phyloP scores from a whole-genome alignment of 1,140 invertebrate genomes.

The Megalonaias nervosa region DNA sequence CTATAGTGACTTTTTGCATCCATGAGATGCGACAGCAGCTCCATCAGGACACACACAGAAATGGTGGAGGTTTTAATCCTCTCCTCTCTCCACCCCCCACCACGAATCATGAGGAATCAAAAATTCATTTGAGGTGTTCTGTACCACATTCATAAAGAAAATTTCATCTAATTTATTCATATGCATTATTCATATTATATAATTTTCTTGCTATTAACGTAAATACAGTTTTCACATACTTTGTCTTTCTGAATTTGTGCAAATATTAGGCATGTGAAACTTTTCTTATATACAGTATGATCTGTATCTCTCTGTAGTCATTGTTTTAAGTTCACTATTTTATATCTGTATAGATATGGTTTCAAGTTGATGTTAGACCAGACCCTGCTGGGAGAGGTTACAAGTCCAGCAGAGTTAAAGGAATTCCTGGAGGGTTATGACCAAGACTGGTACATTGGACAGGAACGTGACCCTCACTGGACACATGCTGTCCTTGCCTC shows the following conservation, averaged over 20 bases:
- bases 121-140: too few relatives aligned
- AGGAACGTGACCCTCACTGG: constrained; percentile 70
- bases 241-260: neutral
- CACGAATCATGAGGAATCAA: too few relatives aligned
- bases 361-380: constrained; percentile 74
- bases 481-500: constrained; percentile 67
- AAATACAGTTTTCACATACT: neutral
- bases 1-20: too few relatives aligned
- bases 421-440: constrained; percentile 70
- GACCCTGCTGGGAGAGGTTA: constrained; percentile 69
- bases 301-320: neutral
- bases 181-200: neutral
- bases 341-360: constrained; percentile 64
- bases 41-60: too few relatives aligned
- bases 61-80: too few relatives aligned
- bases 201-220: neutral
- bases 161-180: neutral
- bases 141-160: neutral
- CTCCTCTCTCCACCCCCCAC: too few relatives aligned
- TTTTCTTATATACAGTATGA: neutral
- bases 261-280: neutral
- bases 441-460: constrained; percentile 72
- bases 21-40: too few relatives aligned
- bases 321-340: neutral
- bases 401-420: constrained; percentile 66